Evolutionary conservation across 2,113 vertebrate species (phyloP).

Genomic region (Ctenomys sociabilis): DNA sequence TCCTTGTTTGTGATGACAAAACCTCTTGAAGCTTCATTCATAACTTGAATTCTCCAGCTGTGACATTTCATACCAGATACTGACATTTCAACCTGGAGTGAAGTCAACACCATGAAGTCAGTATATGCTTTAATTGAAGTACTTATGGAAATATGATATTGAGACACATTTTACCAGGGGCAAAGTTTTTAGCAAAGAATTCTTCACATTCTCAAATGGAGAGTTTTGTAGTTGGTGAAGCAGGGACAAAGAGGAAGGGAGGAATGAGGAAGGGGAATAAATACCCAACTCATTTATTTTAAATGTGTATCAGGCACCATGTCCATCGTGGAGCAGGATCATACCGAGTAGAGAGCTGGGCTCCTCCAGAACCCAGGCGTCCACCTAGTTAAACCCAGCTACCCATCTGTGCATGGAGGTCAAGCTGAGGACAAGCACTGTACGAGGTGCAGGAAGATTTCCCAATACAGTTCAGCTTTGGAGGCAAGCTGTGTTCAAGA

Average conservation of each 20-base stretch:
- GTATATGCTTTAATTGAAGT: constrained; percentile 6
- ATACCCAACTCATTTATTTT: not conserved
- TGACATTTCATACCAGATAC: not conserved
- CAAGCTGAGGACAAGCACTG: not conserved
- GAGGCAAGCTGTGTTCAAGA: not conserved
- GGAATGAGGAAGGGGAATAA: not conserved
- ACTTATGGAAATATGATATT: constrained; percentile 54
- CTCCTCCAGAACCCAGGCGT: not conserved
- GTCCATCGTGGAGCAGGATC: not conserved
- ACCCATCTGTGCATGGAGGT: not conserved
- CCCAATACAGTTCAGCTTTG: not conserved
- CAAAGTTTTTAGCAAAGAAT: constrained; percentile 1
- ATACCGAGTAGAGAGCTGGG: not conserved
- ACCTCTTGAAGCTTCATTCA: constrained; percentile 31
- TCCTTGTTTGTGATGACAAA: constrained; percentile 3
- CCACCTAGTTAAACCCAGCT: too few relatives aligned
- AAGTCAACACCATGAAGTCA: not conserved
- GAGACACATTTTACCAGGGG: constrained; percentile 29
- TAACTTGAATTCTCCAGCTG: constrained; percentile 27
- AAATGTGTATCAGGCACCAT: not conserved
- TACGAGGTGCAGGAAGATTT: not conserved
- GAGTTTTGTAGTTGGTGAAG: not conserved
- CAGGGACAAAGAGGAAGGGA: not conserved
- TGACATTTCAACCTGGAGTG: constrained; percentile 48
- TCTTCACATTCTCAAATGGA: not conserved